These are phyloP conservation scores for Pipistrellus kuhlii DNA, from an alignment of 2,797 vertebrate species.

Conservation along the genomic window DNA sequence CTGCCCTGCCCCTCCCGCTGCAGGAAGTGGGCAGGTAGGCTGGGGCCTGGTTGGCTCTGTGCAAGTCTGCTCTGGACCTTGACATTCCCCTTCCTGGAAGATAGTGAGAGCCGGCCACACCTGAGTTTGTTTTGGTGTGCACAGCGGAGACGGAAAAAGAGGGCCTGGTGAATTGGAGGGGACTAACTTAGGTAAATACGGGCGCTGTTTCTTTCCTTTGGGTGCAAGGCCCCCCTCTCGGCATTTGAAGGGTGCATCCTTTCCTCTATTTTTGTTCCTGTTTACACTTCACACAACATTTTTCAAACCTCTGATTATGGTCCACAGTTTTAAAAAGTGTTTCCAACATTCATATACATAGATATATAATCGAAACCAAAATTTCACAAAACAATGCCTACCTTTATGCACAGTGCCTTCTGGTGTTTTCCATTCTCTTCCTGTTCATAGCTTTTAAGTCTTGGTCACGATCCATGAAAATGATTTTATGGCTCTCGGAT, in stretches of 20 bases:
- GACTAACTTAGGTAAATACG: too few relatives aligned
- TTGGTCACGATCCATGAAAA: background rate
- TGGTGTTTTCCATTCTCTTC: background rate
- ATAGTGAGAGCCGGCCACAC: background rate
- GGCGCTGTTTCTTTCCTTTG: background rate
- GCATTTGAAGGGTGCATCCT: background rate
- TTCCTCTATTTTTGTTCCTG: background rate
- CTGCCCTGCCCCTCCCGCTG: background rate
- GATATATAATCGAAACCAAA: background rate
- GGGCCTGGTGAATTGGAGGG: background rate
- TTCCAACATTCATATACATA: background rate
- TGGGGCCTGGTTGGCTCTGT: accelerated
- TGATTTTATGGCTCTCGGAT: background rate
- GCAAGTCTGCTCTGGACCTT: background rate
- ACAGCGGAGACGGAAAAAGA: background rate
- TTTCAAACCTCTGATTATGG: background rate
- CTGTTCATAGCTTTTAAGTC: conserved; percentile 5
- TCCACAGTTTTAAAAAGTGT: background rate
- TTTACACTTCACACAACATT: background rate
- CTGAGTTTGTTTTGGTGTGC: background rate
- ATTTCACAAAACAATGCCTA: background rate
- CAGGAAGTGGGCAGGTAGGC: accelerated
- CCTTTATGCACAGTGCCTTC: background rate
- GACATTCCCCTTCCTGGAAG: background rate
- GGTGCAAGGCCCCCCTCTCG: background rate